Evolutionary conservation across 2,797 vertebrate genomes (phyloP).

Genomic region (Myotis myotis): DNA sequence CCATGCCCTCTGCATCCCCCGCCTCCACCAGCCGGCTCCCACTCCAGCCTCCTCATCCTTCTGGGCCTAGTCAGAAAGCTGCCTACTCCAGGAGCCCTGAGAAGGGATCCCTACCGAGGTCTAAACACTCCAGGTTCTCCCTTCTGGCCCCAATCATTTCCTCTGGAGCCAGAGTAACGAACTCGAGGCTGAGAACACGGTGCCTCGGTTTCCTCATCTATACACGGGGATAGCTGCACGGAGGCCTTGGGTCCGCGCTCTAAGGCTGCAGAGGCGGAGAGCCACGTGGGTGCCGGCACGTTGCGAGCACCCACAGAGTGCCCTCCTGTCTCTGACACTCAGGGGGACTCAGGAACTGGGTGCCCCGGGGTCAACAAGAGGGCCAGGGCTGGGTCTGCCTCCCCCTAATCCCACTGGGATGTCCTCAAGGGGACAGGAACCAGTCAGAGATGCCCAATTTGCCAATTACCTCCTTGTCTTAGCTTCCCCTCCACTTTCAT

Average conservation of each 20-base stretch:
- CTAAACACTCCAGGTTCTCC: background rate
- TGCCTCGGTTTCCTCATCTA: no score
- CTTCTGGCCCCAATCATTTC: background rate
- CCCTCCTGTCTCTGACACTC: background rate
- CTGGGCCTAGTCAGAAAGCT: background rate
- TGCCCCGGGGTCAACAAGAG: background rate
- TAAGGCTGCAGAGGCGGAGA: background rate
- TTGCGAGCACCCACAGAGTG: accelerated
- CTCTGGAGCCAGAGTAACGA: background rate
- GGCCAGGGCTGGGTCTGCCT: background rate
- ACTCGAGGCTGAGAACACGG: background rate
- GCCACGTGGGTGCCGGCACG: accelerated
- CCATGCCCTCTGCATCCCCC: accelerated
- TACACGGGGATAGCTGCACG: accelerated
- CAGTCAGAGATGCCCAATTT: background rate
- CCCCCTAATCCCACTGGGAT: accelerated
- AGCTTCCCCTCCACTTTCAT: background rate
- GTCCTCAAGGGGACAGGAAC: background rate
- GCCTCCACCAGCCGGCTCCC: background rate
- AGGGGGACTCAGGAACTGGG: background rate
- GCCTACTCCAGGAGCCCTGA: background rate
- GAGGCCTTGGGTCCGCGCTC: background rate
- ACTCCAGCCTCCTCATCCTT: background rate
- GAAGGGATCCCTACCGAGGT: background rate
- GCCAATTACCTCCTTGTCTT: background rate